Evolutionary conservation across 2,888 invertebrate genomes (phyloP).

Genomic region (Drosophila vallismaia): DNA sequence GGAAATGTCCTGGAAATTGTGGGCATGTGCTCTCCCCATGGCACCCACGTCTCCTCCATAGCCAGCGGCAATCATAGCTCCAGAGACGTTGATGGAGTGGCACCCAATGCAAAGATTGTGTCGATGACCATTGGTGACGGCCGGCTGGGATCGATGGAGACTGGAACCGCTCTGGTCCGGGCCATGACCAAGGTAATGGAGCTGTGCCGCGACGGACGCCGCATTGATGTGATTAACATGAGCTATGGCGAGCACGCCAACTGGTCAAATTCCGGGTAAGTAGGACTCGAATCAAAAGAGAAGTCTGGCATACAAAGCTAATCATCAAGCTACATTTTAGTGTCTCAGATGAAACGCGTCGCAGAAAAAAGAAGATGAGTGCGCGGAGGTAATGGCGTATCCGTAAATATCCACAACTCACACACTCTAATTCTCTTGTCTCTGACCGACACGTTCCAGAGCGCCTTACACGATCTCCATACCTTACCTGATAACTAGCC

Average conservation of each 20-base stretch:
- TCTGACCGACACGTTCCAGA: constrained; percentile 28
- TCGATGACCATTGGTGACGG: constrained; percentile 97
- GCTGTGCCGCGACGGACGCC: constrained; percentile 85
- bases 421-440: constrained; percentile 22
- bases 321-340: constrained; percentile 23
- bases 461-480: constrained; percentile 12
- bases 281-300: not conserved
- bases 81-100: constrained; percentile 96
- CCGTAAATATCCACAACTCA: constrained; percentile 6
- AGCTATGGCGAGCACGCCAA: constrained; percentile 98
- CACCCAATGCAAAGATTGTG: constrained; percentile 97
- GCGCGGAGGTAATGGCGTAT: constrained; percentile 68
- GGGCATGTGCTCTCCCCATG: constrained; percentile 97
- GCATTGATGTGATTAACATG: constrained; percentile 97
- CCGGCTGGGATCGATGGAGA: constrained; percentile 97
- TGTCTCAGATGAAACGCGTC: constrained; percentile 66
- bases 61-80: constrained; percentile 94
- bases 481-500: constrained; percentile 7
- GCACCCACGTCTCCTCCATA: constrained; percentile 98
- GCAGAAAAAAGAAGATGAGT: constrained; percentile 62
- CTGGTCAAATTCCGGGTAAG: constrained; percentile 95
- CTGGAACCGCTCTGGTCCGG: constrained; percentile 95
- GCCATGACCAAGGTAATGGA: constrained; percentile 96
- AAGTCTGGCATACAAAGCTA: not conserved
- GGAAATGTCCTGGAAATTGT: constrained; percentile 97